These are phyloP conservation scores for Apamea monoglypha DNA, from an alignment of 2,888 invertebrate genomes.

Conservation along the genomic window DNA sequence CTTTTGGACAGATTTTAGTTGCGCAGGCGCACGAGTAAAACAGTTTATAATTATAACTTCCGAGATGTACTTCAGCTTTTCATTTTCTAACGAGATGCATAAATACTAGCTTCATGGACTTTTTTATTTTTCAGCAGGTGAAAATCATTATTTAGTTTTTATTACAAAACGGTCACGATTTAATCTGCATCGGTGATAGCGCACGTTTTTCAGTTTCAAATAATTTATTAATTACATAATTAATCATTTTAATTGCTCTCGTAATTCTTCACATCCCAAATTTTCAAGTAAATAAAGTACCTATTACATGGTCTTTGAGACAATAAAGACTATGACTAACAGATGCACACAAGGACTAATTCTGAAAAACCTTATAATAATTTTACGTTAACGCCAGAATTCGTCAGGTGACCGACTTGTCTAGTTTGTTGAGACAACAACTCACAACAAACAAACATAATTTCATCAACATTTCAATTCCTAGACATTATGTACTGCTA, in stretches of 20 bases:
- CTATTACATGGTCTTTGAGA: neutral
- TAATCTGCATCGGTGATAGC: neutral
- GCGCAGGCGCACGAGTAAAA: conserved; percentile 12
- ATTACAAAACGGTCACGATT: neutral
- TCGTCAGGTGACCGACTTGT: neutral
- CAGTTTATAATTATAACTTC: conserved; percentile 16
- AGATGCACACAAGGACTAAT: neutral
- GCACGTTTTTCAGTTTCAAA: neutral
- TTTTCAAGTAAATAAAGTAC: neutral
- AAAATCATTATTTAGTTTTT: neutral
- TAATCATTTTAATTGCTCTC: neutral
- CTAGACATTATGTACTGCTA: conserved; percentile 23
- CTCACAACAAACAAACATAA: conserved; percentile 24
- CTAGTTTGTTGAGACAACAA: conserved; percentile 15
- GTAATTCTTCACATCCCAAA: neutral
- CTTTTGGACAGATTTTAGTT: conserved; percentile 22
- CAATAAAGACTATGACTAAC: neutral
- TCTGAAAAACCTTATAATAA: neutral
- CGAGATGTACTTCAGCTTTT: neutral
- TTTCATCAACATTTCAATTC: conserved; percentile 34
- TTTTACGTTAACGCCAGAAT: neutral
- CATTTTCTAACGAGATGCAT: neutral
- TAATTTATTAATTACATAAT: neutral
- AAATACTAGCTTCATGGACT: neutral
- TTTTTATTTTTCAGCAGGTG: neutral